phyloP scores from a whole-genome alignment of 2,888 invertebrate genomes.

The Papilio gigon region DNA sequence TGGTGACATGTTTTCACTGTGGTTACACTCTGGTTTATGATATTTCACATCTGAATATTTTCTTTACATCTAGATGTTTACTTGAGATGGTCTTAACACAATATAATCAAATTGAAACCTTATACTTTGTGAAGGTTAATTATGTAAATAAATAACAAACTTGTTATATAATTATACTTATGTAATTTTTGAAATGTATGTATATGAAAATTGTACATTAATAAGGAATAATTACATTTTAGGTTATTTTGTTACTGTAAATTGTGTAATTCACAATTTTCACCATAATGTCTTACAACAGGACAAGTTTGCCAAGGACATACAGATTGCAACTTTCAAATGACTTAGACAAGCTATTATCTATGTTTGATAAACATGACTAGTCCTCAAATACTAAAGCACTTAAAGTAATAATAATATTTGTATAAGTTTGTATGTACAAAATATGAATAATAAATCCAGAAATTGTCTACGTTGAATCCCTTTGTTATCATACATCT shows the following conservation, averaged over 20 bases:
- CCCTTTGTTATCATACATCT: background rate
- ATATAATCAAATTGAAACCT: conserved; percentile 20
- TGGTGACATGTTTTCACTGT: too few species aligned
- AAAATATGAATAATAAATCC: background rate
- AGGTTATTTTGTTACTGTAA: background rate
- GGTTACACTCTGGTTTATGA: background rate
- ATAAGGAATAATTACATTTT: background rate
- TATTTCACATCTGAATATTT: background rate
- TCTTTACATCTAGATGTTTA: background rate
- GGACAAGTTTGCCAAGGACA: conserved; percentile 18
- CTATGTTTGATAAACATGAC: conserved; percentile 14
- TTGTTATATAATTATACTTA: background rate
- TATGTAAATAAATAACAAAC: background rate
- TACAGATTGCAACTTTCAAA: conserved; percentile 20
- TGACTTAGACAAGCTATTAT: conserved; percentile 20
- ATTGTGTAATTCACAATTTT: background rate
- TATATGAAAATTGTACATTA: background rate
- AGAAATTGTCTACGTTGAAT: background rate
- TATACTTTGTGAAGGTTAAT: conserved; percentile 10
- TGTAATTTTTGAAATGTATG: background rate
- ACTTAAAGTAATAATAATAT: conserved; percentile 10
- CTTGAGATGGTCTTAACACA: conserved; percentile 3
- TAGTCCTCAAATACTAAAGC: background rate
- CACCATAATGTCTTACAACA: conserved; percentile 21
- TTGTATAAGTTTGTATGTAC: background rate